These are phyloP conservation scores for Sanderia malayensis DNA, from an alignment of 30 jellyfish, hydroid and myxozoan genomes.

Conservation along the genomic window DNA sequence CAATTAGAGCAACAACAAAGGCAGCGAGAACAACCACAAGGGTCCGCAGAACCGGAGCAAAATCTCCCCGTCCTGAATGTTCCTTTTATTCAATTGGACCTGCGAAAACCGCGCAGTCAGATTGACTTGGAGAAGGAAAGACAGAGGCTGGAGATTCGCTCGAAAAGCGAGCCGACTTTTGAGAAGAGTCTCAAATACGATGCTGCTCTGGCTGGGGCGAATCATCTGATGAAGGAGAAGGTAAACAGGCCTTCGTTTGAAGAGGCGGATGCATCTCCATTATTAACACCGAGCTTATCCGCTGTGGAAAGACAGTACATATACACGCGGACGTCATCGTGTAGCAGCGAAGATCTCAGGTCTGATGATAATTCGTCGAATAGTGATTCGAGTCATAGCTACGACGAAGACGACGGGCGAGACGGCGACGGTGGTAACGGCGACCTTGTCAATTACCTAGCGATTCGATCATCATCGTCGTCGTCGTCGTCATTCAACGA, in stretches of 20 bases:
- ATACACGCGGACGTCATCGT: slow-evolving; percentile 86
- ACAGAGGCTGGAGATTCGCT: slow-evolving; percentile 17
- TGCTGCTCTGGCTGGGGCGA: not conserved
- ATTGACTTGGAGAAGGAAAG: slow-evolving; percentile 34
- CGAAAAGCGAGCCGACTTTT: slow-evolving; percentile 23
- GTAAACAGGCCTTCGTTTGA: slow-evolving; percentile 13
- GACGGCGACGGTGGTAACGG: slow-evolving; percentile 36
- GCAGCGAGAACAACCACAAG: not conserved
- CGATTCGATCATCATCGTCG: slow-evolving; percentile 35
- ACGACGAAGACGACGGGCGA: too few species aligned
- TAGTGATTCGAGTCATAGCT: slow-evolving; percentile 49
- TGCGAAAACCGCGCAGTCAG: slow-evolving; percentile 26
- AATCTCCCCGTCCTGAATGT: not conserved
- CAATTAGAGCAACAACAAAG: not conserved
- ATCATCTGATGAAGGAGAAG: slow-evolving; percentile 22
- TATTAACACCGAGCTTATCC: slow-evolving; percentile 73
- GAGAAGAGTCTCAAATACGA: not conserved
- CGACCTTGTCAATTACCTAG: slow-evolving; percentile 22
- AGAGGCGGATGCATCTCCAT: slow-evolving; percentile 77
- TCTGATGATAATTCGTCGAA: slow-evolving; percentile 9
- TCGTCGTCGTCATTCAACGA: slow-evolving; percentile 7
- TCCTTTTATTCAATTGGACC: slow-evolving; percentile 12
- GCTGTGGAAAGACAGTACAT: slow-evolving; percentile 63
- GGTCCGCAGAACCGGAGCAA: not conserved
- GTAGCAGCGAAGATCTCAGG: slow-evolving; percentile 79